These are phyloP conservation scores for Subacronicta megacephala DNA, from an alignment of 2,888 invertebrate species.

Conservation along the genomic window DNA sequence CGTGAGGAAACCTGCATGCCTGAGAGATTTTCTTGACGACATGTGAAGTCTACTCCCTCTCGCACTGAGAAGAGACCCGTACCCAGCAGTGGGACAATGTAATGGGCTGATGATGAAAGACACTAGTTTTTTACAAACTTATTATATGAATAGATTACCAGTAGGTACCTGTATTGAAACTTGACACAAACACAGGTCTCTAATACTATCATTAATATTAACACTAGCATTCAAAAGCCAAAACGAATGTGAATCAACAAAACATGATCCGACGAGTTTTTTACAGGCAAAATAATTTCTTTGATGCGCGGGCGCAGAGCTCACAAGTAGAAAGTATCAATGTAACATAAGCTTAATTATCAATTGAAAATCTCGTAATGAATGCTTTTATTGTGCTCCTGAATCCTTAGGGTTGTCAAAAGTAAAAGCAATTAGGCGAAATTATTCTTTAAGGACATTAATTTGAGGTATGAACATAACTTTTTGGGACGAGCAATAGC, in stretches of 20 bases:
- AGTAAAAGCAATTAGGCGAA: neutral
- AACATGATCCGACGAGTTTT: constrained; percentile 42
- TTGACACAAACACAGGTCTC: constrained; percentile 26
- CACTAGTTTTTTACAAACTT: too few relatives aligned
- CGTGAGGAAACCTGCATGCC: too few relatives aligned
- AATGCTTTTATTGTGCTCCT: constrained; percentile 66
- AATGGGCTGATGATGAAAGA: too few relatives aligned
- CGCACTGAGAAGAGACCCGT: too few relatives aligned
- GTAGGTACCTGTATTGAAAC: neutral
- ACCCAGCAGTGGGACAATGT: too few relatives aligned
- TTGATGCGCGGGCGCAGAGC: constrained; percentile 59
- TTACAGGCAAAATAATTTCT: constrained; percentile 66
- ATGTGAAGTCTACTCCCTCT: too few relatives aligned
- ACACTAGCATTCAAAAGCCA: constrained; percentile 15
- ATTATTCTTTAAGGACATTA: neutral
- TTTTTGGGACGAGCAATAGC: neutral
- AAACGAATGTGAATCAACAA: constrained; percentile 38
- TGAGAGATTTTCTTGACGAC: too few relatives aligned
- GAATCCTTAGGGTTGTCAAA: constrained; percentile 43
- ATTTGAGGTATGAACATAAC: too few relatives aligned
- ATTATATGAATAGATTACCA: too few relatives aligned
- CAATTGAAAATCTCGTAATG: constrained; percentile 86
- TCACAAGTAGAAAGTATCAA: constrained; percentile 73
- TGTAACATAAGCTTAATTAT: constrained; percentile 85
- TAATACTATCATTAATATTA: constrained; percentile 33